phyloP scores from a whole-genome alignment of 2,113 vertebrate genomes.

The Forbesichthys papilliferus region DNA sequence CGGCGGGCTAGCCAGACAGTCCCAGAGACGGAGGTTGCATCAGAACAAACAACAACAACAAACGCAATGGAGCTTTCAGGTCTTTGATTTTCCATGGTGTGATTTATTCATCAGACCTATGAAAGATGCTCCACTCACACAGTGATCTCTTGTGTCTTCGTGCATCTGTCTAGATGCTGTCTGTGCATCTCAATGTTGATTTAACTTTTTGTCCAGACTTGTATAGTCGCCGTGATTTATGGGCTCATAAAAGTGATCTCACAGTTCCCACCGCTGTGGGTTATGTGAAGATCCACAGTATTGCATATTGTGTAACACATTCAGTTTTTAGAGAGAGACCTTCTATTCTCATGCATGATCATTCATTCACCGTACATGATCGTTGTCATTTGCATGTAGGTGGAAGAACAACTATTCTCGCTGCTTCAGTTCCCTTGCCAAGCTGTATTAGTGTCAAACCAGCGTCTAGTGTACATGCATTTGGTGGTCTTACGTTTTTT shows the following conservation, averaged over 20 bases:
- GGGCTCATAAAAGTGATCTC: too few species aligned
- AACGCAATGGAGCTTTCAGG: neutral
- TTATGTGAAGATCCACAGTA: neutral
- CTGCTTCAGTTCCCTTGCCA: conserved; percentile 31
- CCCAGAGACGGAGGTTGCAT: neutral
- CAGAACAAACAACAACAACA: conserved; percentile 2
- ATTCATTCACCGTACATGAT: too few species aligned
- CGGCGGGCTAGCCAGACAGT: neutral
- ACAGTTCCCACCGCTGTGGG: too few species aligned
- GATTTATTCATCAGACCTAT: conserved; percentile 5
- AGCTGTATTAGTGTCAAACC: conserved; percentile 26
- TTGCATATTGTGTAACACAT: neutral
- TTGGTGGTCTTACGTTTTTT: neutral
- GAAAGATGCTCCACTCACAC: neutral
- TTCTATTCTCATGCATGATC: too few species aligned
- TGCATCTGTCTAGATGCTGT: neutral
- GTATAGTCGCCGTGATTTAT: too few species aligned
- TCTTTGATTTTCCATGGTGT: neutral
- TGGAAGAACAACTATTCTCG: conserved; percentile 18
- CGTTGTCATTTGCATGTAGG: neutral
- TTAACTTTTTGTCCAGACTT: neutral
- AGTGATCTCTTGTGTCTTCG: neutral
- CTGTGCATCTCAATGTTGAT: neutral
- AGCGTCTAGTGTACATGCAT: neutral
- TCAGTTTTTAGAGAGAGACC: neutral